Percentiles rank a stretch among this genome's conserved stretches.
These are phyloP conservation scores for Caradrina kadenii DNA, from an alignment of 2,888 invertebrate genomes.

Conservation along the genomic window DNA sequence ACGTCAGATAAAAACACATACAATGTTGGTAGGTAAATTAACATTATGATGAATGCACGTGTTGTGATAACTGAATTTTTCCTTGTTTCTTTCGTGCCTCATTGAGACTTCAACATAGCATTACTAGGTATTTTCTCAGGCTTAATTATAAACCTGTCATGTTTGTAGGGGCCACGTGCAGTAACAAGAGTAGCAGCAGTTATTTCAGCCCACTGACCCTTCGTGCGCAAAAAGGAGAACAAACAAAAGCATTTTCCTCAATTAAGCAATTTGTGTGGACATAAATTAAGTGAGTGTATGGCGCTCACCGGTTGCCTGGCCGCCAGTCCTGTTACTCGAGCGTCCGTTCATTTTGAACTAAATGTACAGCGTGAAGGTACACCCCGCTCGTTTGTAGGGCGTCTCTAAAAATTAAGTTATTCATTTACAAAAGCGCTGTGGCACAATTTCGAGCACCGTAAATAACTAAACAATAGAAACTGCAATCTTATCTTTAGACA, in stretches of 20 bases:
- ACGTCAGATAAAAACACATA: too few species aligned
- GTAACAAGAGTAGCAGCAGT: slow-evolving; percentile 61
- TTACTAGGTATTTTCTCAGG: slow-evolving; percentile 31
- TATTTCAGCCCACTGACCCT: slow-evolving; percentile 62
- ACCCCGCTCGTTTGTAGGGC: slow-evolving; percentile 33
- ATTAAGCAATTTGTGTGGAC: slow-evolving; percentile 81
- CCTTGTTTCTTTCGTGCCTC: slow-evolving; percentile 8
- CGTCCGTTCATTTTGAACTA: slow-evolving; percentile 59
- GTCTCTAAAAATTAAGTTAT: slow-evolving; percentile 37
- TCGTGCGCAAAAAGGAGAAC: slow-evolving; percentile 70
- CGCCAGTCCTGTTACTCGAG: slow-evolving; percentile 61
- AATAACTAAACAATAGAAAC: neutral
- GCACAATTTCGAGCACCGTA: neutral
- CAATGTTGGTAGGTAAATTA: neutral
- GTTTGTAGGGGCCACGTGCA: slow-evolving; percentile 52
- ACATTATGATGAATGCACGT: neutral
- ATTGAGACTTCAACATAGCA: slow-evolving; percentile 22
- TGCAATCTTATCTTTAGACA: too few species aligned
- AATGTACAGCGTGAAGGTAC: slow-evolving; percentile 43
- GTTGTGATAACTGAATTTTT: neutral
- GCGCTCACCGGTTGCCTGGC: slow-evolving; percentile 66
- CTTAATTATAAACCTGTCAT: slow-evolving; percentile 65
- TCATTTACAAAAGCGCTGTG: slow-evolving; percentile 8
- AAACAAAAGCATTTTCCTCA: slow-evolving; percentile 79
- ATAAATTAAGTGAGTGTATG: slow-evolving; percentile 76